Evolutionary conservation across 2,888 invertebrate genomes (phyloP).

Genomic region (Drosophila histrio): DNA sequence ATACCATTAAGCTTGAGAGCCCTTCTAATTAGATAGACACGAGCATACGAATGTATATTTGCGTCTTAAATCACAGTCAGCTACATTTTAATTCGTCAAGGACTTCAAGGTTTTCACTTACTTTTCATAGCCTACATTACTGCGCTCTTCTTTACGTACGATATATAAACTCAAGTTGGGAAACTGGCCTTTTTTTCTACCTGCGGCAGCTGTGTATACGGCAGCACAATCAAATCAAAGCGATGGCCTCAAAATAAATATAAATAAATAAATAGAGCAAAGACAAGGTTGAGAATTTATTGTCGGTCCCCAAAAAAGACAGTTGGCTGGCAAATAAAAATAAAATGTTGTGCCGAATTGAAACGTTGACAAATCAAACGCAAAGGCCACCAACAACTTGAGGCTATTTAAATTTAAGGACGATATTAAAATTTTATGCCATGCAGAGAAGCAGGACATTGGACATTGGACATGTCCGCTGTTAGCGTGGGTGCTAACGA

Average conservation of each 20-base stretch:
- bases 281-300: slow-evolving; percentile 57
- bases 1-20: background rate
- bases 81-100: slow-evolving; percentile 10
- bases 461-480: slow-evolving; percentile 21
- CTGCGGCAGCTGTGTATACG: slow-evolving; percentile 15
- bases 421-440: slow-evolving; percentile 70
- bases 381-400: slow-evolving; percentile 53
- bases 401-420: slow-evolving; percentile 72
- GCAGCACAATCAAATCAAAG: slow-evolving; percentile 66
- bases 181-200: slow-evolving; percentile 6
- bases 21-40: background rate
- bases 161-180: background rate
- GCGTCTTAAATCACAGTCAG: background rate
- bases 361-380: slow-evolving; percentile 56
- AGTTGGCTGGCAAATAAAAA: slow-evolving; percentile 55
- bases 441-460: slow-evolving; percentile 36
- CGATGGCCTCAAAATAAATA: slow-evolving; percentile 63
- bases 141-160: background rate
- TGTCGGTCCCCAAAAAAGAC: slow-evolving; percentile 30
- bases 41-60: background rate
- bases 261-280: slow-evolving; percentile 65
- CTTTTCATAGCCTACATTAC: slow-evolving; percentile 27
- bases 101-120: slow-evolving; percentile 19
- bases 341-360: slow-evolving; percentile 52
- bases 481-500: slow-evolving; percentile 64